Evolutionary conservation across 1,140 invertebrate species (phyloP), one percentile per base, ranked within the genome.

Genomic region (Manduca sexta): DNA sequence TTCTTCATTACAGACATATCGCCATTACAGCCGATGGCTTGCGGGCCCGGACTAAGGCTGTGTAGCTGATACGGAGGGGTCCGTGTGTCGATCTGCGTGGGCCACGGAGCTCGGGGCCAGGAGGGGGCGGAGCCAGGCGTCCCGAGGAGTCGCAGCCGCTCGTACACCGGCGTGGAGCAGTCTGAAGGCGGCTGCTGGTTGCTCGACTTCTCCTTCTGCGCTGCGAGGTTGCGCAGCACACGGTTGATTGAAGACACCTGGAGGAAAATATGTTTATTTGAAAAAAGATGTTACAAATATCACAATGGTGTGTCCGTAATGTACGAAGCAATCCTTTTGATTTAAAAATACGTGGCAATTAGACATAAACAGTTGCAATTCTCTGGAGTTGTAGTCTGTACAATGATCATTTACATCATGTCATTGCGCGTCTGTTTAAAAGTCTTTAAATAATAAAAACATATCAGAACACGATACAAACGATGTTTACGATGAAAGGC

Each of bases 221-320:
- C 94, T 0, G 96, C 94, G 45, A 99, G 88, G 85, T 98, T 98
- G 34, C 97, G 90, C 53, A 99, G 88, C n/a, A 99, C 97, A 57
- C 97, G 93, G 87, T 98, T 98, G 65, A 98, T 99, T n/a, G 97
- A 98, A 5, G 97, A 99, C 33, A 98, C 97, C 97, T 98, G 86
- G 12, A 83, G 76, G 45, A 41, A 40, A 30, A 51, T 11, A 29
- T 17, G 17, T 31, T n/a, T n/a, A n/a, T n/a, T n/a, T 42, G 34
- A 7, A 21, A 30, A 50, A 42, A 17, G 18, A 46, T 18, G 14
- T 18, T 40, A 2, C 30, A n/a, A 31, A n/a, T 40, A 17, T 39
- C 5, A 39, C 16, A 39, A 14, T 30, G 4, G 13, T 43, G n/a
- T 3, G 12, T 41, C 13, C 26, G 18, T 30, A 43, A 43, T 29